Evolutionary conservation across 1,140 invertebrate genomes (phyloP).

Genomic region (Pachypeltis micranthus): DNA sequence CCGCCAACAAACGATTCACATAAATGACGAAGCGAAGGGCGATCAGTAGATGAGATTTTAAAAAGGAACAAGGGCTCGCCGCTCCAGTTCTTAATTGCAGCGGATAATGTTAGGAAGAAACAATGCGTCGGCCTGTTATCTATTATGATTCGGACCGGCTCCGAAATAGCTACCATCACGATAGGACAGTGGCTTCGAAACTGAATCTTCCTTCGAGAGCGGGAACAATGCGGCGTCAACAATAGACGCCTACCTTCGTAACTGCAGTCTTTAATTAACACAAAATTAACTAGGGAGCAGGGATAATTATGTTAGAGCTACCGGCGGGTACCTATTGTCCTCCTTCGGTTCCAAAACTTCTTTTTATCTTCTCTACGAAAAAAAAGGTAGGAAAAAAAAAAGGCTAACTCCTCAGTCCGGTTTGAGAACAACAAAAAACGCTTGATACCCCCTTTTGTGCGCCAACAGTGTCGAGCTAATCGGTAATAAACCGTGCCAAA

Average conservation of each 20-base stretch:
- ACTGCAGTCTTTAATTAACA: constrained; percentile 6
- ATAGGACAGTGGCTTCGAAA: neutral
- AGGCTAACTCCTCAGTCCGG: neutral
- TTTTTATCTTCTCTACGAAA: constrained; percentile 1
- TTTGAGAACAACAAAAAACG: constrained; percentile 18
- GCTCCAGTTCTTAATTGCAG: neutral
- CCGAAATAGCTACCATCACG: neutral
- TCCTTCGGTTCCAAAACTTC: neutral
- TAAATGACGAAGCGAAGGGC: too few species aligned
- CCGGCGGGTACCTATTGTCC: neutral
- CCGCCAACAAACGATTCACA: too few species aligned
- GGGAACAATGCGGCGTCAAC: neutral
- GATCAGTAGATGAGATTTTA: too few species aligned
- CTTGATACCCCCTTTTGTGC: constrained; percentile 17
- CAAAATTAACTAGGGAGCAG: constrained; percentile 3
- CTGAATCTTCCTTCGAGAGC: neutral
- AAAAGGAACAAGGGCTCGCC: too few species aligned
- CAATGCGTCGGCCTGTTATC: neutral
- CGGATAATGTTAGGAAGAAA: neutral
- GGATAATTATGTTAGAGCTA: constrained; percentile 4
- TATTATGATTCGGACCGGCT: neutral
- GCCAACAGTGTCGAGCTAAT: constrained; percentile 12
- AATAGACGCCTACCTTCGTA: constrained; percentile 4
- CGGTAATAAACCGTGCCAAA: constrained; percentile 19
- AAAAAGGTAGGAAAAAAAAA: neutral